These are phyloP conservation scores for Acestrorhynchus altus DNA, from an alignment of 2,797 vertebrate genomes.

Conservation along the genomic window DNA sequence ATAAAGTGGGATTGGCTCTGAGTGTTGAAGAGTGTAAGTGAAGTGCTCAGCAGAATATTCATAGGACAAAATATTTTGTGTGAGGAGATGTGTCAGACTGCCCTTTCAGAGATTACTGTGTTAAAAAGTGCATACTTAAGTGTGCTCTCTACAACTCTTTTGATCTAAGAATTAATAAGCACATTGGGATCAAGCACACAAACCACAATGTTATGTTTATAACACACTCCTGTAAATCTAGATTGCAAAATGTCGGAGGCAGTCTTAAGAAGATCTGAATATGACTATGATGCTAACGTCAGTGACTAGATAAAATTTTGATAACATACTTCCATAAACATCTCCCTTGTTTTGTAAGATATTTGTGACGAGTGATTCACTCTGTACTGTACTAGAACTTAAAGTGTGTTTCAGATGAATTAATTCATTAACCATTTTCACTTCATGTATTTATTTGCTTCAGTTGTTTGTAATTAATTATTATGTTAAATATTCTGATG, in stretches of 20 bases:
- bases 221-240: neutral
- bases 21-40: neutral
- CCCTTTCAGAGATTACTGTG: neutral
- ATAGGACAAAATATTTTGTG: conserved; percentile 4
- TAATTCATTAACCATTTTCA: no score
- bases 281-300: conserved; percentile 2
- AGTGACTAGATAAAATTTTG: conserved; percentile 1
- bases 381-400: neutral
- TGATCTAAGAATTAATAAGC: neutral
- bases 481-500: no score
- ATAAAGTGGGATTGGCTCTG: conserved; percentile 38
- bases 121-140: neutral
- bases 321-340: neutral
- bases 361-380: no score
- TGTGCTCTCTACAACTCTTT: neutral
- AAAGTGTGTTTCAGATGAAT: no score
- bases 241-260: neutral
- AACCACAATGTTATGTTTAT: neutral
- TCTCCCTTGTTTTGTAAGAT: no score
- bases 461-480: no score
- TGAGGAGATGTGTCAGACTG: neutral
- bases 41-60: neutral
- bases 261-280: neutral
- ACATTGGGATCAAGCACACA: neutral
- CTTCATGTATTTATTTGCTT: no score